These are phyloP conservation scores for Macaria liturata DNA, from an alignment of 2,888 invertebrate species.

Conservation along the genomic window DNA sequence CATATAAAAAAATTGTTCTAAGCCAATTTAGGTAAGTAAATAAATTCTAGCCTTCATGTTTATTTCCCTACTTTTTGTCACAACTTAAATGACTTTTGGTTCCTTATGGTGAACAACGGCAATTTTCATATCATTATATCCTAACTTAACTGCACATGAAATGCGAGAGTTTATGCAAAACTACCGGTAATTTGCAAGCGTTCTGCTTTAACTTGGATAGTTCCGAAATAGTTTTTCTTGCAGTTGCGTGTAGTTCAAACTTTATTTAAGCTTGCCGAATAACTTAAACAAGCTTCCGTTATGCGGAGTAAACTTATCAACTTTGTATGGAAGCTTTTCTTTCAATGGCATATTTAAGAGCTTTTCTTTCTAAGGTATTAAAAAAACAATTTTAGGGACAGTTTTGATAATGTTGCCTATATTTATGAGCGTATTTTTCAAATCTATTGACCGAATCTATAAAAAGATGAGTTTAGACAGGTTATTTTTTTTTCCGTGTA, in stretches of 20 bases:
- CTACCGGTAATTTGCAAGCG: constrained; percentile 63
- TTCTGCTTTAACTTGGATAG: constrained; percentile 60
- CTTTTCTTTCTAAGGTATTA: background rate
- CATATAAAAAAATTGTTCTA: too few species aligned
- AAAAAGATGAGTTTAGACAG: too few species aligned
- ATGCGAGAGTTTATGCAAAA: constrained; percentile 59
- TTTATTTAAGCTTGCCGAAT: constrained; percentile 37
- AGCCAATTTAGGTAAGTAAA: too few species aligned
- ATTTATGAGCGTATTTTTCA: too few species aligned
- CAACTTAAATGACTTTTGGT: constrained; percentile 14
- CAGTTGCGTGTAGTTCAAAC: constrained; percentile 55
- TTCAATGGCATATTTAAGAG: too few species aligned
- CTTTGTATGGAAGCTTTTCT: background rate
- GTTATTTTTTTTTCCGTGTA: too few species aligned
- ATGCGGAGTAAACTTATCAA: constrained; percentile 7
- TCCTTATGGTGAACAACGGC: constrained; percentile 8
- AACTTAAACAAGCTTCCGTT: constrained; percentile 36
- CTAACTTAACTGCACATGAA: constrained; percentile 52
- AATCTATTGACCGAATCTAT: too few species aligned
- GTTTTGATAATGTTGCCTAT: too few species aligned
- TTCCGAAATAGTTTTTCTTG: constrained; percentile 61
- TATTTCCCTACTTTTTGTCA: background rate
- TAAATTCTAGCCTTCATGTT: too few species aligned
- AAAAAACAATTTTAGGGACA: background rate
- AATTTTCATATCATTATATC: constrained; percentile 32